Percentiles rank a stretch among this genome's conserved stretches.
phyloP scores from a whole-genome alignment of 2,797 vertebrate species.

The Pseudotriccus pelzelni region DNA sequence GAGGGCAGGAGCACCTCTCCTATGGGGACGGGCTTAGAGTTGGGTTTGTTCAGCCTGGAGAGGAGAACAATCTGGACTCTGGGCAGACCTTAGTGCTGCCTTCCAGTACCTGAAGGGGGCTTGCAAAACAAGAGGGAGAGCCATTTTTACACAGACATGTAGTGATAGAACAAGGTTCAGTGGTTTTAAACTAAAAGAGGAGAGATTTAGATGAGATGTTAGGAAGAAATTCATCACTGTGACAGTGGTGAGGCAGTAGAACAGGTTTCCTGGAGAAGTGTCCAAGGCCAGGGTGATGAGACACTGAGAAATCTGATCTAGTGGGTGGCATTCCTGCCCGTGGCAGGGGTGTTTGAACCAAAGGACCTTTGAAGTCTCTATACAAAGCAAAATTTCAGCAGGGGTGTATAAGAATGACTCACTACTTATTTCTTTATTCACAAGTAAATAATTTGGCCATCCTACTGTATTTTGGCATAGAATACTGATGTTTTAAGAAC shows the following conservation, averaged over 20 bases:
- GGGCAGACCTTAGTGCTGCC: background rate
- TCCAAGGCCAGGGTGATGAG: background rate
- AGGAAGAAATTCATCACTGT: background rate
- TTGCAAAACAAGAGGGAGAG: background rate
- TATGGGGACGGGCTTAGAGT: background rate
- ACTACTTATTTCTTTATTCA: background rate
- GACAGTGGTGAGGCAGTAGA: background rate
- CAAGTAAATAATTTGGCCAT: background rate
- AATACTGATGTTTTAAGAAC: background rate
- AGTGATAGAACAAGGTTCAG: background rate
- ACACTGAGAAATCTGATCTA: background rate
- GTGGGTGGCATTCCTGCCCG: background rate
- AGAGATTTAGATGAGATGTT: background rate
- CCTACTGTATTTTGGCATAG: accelerated
- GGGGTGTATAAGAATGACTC: background rate
- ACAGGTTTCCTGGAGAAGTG: background rate
- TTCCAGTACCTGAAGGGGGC: background rate
- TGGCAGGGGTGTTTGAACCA: background rate
- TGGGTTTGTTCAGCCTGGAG: background rate
- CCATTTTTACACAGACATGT: accelerated
- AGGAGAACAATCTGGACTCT: background rate
- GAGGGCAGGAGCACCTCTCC: background rate
- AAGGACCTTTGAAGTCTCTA: background rate
- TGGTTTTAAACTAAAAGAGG: background rate
- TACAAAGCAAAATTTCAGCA: background rate